phyloP scores from a whole-genome alignment of 64 coral and sea anemone genomes.

The Stichodactyla mertensii region DNA sequence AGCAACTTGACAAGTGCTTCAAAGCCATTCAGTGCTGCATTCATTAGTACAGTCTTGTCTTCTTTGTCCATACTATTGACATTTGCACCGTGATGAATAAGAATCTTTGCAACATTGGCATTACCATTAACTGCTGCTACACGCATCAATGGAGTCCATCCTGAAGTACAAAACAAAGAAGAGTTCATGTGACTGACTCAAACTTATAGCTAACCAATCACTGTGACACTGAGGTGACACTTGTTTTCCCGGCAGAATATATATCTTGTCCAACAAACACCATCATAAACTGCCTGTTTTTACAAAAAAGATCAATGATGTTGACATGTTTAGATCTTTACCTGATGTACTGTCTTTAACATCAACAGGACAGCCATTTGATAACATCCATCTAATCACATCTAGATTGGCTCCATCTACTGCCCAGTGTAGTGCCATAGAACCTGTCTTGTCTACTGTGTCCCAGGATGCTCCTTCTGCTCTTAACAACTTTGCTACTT shows the following conservation, averaged over 20 bases:
- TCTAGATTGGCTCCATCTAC: slow-evolving; percentile 87
- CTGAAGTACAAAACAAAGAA: slow-evolving; percentile 8
- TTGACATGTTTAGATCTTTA: neutral
- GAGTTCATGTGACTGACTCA: neutral
- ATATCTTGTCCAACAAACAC: no score
- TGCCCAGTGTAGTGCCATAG: slow-evolving; percentile 90
- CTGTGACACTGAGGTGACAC: no score
- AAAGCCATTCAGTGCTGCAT: slow-evolving; percentile 86
- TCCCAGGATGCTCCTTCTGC: slow-evolving; percentile 61
- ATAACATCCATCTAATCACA: slow-evolving; percentile 90
- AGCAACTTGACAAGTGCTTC: slow-evolving; percentile 78
- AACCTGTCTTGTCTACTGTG: slow-evolving; percentile 75
- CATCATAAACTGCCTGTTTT: no score
- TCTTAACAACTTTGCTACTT: slow-evolving; percentile 55
- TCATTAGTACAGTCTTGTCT: slow-evolving; percentile 88
- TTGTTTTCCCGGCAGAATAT: no score
- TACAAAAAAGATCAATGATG: no score
- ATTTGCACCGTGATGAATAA: slow-evolving; percentile 92
- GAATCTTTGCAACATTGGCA: slow-evolving; percentile 67
- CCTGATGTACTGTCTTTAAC: slow-evolving; percentile 96
- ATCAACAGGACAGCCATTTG: slow-evolving; percentile 76
- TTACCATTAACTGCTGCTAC: slow-evolving; percentile 69
- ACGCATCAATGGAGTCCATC: slow-evolving; percentile 92
- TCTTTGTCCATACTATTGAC: slow-evolving; percentile 85
- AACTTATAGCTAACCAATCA: no score